phyloP scores from a whole-genome alignment of 2,113 vertebrate species.

The Orientallactaga bullata region DNA sequence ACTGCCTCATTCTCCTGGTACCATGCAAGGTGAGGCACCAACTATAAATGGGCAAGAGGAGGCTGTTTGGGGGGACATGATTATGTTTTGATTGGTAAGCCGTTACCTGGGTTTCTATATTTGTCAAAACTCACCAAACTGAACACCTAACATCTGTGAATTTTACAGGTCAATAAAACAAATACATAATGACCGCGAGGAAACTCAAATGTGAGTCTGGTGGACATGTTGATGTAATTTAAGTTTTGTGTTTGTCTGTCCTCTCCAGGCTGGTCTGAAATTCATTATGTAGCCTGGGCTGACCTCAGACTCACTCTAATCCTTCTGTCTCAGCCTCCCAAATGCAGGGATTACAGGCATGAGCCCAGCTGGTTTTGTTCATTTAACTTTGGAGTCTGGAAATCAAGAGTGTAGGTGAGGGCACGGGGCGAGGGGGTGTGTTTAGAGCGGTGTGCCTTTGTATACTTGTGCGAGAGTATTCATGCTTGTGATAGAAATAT shows the following conservation, averaged over 20 bases:
- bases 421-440: fast-evolving
- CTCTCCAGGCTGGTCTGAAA: background rate
- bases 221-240: background rate
- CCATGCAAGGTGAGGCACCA: no score
- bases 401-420: background rate
- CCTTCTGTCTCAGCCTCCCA: background rate
- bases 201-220: background rate
- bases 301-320: background rate
- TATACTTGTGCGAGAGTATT: background rate
- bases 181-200: background rate
- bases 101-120: no score
- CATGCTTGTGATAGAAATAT: fast-evolving
- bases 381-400: background rate
- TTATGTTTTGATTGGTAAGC: no score
- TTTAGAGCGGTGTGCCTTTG: background rate
- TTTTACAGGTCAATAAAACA: background rate
- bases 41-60: no score
- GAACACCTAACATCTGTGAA: no score
- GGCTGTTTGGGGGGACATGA: no score
- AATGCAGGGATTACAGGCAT: background rate
- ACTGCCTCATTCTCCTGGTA: no score
- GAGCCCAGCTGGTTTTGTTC: background rate
- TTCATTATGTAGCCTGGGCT: background rate
- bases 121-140: no score
- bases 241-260: background rate